Evolutionary conservation across 2,113 vertebrate genomes (phyloP).

Genomic region (Charina bottae): DNA sequence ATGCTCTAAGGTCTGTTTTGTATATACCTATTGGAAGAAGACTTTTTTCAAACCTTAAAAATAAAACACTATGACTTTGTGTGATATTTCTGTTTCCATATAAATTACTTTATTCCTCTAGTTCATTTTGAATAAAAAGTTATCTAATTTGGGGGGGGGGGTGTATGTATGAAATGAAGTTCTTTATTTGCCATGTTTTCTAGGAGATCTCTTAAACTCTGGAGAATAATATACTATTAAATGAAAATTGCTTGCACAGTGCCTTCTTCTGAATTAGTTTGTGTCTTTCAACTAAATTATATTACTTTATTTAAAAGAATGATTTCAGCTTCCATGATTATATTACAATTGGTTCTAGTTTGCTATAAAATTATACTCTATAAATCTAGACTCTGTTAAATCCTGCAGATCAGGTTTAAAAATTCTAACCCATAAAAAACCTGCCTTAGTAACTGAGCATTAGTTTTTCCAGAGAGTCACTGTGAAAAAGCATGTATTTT

Average conservation of each 20-base stretch:
- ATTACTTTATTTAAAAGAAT: slow-evolving; percentile 55
- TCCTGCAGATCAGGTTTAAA: not conserved
- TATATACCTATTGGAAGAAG: not conserved
- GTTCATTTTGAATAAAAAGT: too few species aligned
- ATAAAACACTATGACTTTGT: not conserved
- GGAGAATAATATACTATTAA: slow-evolving; percentile 3
- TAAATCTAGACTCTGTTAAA: slow-evolving; percentile 35
- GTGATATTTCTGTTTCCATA: not conserved
- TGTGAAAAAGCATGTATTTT: not conserved
- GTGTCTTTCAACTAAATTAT: slow-evolving; percentile 33
- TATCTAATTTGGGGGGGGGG: too few species aligned
- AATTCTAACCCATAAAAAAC: not conserved
- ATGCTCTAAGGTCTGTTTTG: slow-evolving; percentile 2
- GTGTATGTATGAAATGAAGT: not conserved
- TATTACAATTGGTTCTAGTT: slow-evolving; percentile 34
- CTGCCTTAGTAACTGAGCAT: not conserved
- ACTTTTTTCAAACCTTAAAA: not conserved
- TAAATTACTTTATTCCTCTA: not conserved
- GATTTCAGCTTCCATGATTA: slow-evolving; percentile 46
- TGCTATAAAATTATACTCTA: slow-evolving; percentile 30
- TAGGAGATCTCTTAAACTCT: not conserved
- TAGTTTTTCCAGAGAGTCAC: not conserved
- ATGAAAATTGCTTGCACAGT: not conserved
- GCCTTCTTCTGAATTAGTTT: not conserved
- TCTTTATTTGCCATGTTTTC: slow-evolving; percentile 2